Base-by-base conservation (phyloP, 2,797 vertebrate species). In the Cephalopachus bancanus region DNA sequence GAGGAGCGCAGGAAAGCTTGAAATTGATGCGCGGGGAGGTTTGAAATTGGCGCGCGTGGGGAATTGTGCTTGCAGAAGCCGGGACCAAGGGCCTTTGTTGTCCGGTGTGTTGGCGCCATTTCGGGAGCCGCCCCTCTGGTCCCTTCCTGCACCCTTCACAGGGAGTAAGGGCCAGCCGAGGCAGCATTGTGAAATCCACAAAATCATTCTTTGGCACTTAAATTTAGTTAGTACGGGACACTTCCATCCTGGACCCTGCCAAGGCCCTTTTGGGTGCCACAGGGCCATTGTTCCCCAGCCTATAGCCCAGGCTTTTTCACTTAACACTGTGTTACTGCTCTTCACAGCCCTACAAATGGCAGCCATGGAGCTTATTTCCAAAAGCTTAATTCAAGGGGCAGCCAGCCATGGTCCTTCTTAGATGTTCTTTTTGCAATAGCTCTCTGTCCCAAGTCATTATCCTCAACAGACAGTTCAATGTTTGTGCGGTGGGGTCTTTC, bases 211-310 rank as follows among this genome's bases (percentile, higher is more conserved):
- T 37, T 10, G 33, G 74, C 85, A 79, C 74, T 51, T 10, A 67
- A 44, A 17, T 81, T 15, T 37, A 30, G 30, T 15, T 37, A 30
- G 30, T 20, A 3, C 16, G 20, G 37, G 65, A 60, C 67, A 12
- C 7, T 44, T 89, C 20, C 37, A 2, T 22, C 59, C 16, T 0
- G n/a, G 78, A 28, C 19, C 10, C 12, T 0, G n/a, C 24, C n/a
- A 20, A 59, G 10, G 16, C 20, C 51, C 65, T 49, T 26, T 72
- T 76, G 55, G 67, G 53, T 28, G 30, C 24, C 26, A 4, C 0
- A 0, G 51, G 5, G 2, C 22, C 33, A 3, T 30, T 9, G 4
- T 10, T 10, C 37, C 17, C 24, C 24, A 3, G 51, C 15, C n/a
- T 65, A 76, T 74, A 7, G 71, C 64, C 44, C 5, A 1, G 7